Conservation (phyloP, 2,797 vertebrate genomes). For the Channa striata region DNA sequence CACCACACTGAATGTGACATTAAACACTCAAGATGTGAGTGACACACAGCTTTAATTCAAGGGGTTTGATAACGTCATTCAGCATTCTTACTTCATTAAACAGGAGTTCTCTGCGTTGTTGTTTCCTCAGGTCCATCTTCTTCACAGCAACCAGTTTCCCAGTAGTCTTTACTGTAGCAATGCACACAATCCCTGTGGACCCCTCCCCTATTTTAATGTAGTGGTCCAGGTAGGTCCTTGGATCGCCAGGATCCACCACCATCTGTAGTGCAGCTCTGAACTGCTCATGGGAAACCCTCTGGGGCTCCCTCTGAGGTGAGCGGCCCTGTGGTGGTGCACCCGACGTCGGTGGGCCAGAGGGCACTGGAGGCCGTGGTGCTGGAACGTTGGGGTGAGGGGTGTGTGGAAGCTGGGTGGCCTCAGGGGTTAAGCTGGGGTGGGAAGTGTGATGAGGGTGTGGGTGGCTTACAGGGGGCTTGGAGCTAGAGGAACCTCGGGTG, state of each 20-base stretch:
- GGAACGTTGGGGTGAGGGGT: slow-evolving; percentile 74
- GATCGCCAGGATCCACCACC: slow-evolving; percentile 96
- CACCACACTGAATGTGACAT: no score
- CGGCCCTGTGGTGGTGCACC: slow-evolving; percentile 75
- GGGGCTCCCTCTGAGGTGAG: slow-evolving; percentile 91
- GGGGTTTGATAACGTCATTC: not conserved
- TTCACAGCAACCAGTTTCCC: slow-evolving; percentile 95
- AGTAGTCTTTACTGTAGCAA: slow-evolving; percentile 90
- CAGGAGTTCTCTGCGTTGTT: slow-evolving; percentile 94
- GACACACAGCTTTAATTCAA: no score
- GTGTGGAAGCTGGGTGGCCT: slow-evolving; percentile 67
- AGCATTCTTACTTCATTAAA: slow-evolving; percentile 90
- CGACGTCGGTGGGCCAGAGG: slow-evolving; percentile 38
- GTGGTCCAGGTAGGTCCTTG: slow-evolving; percentile 92
- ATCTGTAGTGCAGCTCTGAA: slow-evolving; percentile 95
- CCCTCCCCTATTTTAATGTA: slow-evolving; percentile 98
- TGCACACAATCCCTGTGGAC: slow-evolving; percentile 95
- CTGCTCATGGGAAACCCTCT: slow-evolving; percentile 97
- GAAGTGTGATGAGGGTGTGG: slow-evolving; percentile 81
- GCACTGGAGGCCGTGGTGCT: slow-evolving; percentile 67
- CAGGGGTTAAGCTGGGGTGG: slow-evolving; percentile 78
- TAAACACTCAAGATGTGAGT: no score
- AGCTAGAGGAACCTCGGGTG: slow-evolving; percentile 47
- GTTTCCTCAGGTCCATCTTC: slow-evolving; percentile 97
- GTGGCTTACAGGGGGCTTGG: slow-evolving; percentile 71